Evolutionary conservation across 2,888 invertebrate genomes (phyloP).

Genomic region (Philhelius pedissequus): DNA sequence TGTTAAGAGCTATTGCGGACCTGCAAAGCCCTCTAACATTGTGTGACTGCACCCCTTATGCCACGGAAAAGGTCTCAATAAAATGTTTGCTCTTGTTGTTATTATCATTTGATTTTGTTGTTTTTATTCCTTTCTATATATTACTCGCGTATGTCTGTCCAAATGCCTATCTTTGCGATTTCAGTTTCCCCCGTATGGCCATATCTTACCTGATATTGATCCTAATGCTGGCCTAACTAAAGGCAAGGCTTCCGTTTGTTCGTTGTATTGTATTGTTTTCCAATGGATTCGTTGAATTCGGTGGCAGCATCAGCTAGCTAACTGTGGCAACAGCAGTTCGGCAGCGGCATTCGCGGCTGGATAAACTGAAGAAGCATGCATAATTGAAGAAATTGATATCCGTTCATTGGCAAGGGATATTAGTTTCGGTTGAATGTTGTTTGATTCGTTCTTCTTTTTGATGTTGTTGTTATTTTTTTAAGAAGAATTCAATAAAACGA

Average conservation of each 20-base stretch:
- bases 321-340: neutral
- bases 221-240: neutral
- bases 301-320: neutral
- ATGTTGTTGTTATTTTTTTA: neutral
- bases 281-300: constrained; percentile 37
- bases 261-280: constrained; percentile 48
- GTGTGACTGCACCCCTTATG: constrained; percentile 16
- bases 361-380: constrained; percentile 53
- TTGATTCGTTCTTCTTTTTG: constrained; percentile 7
- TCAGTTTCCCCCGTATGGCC: neutral
- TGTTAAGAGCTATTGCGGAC: neutral
- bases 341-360: neutral
- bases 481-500: neutral
- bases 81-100: constrained; percentile 23
- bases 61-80: constrained; percentile 45
- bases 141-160: constrained; percentile 5
- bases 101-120: neutral
- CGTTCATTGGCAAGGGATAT: constrained; percentile 45
- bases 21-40: constrained; percentile 30
- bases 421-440: constrained; percentile 54
- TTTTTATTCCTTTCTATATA: neutral
- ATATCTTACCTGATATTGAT: neutral
- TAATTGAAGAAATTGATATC: constrained; percentile 61
- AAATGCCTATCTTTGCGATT: constrained; percentile 43
- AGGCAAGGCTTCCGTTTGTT: constrained; percentile 44